Percentiles rank a stretch among this genome's conserved stretches.
Conservation (phyloP, 35 echinoderm and acorn worm species). For the Diadema setosum region DNA sequence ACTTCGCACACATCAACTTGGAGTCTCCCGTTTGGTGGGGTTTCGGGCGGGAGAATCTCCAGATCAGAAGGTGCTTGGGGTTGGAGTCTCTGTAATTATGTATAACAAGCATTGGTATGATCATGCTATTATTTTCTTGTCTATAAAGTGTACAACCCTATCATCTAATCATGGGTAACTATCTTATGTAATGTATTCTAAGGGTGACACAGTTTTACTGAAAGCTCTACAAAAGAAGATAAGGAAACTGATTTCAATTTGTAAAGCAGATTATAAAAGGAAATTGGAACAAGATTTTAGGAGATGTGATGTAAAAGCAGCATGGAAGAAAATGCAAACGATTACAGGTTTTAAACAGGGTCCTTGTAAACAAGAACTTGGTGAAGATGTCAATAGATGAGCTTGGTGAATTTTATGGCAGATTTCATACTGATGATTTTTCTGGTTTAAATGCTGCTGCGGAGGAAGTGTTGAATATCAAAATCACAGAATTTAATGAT, state of each 20-base stretch:
- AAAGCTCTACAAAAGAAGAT: background rate
- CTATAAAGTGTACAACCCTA: too few relatives aligned
- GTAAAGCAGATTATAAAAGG: background rate
- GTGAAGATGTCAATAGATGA: background rate
- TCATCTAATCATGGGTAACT: too few relatives aligned
- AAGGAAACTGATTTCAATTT: background rate
- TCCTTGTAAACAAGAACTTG: background rate
- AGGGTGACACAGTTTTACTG: background rate
- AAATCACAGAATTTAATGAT: background rate
- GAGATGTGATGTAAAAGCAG: background rate
- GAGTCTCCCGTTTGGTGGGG: too few relatives aligned
- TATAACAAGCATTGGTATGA: too few relatives aligned
- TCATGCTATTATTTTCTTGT: too few relatives aligned
- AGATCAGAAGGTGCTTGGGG: too few relatives aligned
- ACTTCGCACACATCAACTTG: too few relatives aligned
- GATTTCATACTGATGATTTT: constrained; percentile 25
- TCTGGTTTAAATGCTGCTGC: background rate
- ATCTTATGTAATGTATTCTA: too few relatives aligned
- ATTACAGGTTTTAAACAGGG: background rate
- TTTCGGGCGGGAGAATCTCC: too few relatives aligned
- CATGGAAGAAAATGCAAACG: background rate
- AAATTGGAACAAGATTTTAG: background rate
- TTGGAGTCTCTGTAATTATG: too few relatives aligned
- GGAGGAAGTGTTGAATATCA: background rate
- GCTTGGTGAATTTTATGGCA: constrained; percentile 20